Conservation (phyloP, 1,140 invertebrate genomes). For the Mizuhopecten yessoensis region DNA sequence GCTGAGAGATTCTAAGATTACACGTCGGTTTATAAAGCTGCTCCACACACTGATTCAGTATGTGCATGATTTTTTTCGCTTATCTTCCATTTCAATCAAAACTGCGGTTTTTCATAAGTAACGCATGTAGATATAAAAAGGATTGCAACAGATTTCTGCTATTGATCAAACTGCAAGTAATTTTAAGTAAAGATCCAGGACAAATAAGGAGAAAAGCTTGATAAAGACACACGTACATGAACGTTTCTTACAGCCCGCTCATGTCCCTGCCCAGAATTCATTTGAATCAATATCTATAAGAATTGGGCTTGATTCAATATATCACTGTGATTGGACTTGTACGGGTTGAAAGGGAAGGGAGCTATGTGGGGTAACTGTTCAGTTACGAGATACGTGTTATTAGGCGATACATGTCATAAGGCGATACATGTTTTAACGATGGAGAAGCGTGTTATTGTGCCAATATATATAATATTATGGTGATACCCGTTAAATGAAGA, state of each 20-base stretch:
- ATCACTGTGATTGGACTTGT: neutral
- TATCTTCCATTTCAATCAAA: neutral
- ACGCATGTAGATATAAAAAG: neutral
- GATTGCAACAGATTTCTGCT: neutral
- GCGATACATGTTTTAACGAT: no score
- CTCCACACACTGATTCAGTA: neutral
- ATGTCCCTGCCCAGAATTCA: neutral
- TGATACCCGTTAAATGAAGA: neutral
- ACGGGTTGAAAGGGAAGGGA: conserved; percentile 9
- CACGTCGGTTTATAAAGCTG: neutral
- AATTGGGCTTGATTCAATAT: conserved; percentile 35
- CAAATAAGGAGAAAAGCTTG: neutral
- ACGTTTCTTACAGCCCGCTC: neutral
- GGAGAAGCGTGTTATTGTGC: no score
- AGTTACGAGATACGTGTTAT: neutral
- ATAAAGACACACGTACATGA: neutral
- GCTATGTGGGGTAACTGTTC: neutral
- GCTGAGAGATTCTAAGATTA: neutral
- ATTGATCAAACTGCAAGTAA: conserved; percentile 24
- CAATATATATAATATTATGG: neutral
- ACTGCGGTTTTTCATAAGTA: neutral
- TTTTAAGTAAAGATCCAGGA: neutral
- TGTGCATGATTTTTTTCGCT: neutral
- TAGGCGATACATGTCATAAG: no score
- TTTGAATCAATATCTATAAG: conserved; percentile 20